Evolutionary conservation across 2,797 vertebrate species (phyloP), one percentile per base, ranked within the genome.

Genomic region (Meda fulgida): DNA sequence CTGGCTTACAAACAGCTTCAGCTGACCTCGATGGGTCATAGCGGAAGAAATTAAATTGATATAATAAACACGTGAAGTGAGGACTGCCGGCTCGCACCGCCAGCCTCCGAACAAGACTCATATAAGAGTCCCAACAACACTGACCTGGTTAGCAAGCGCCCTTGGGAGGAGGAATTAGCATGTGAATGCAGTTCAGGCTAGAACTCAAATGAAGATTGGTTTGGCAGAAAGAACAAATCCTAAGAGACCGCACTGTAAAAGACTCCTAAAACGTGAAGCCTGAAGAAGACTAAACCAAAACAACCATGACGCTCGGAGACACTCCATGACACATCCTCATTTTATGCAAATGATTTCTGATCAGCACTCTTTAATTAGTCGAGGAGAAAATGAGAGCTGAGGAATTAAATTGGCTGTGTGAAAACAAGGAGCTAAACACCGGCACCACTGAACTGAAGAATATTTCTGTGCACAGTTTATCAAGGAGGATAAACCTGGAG

Each of bases 101-200:
- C 46, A 91, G 93, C 89, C 93, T 93, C 89, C 89, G 92, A 90
- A 91, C 89, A 85, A 93, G 90, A 94, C 92, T 92, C 92, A 92
- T 93, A 94, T 94, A 94, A 94, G 94, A 94, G 93, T 94, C 95
- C 92, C 89, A 93, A 94, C 93, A 93, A 94, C 90, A 92, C 92
- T 96, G 94, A 95, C 94, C 94, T 94, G 94, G 94, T 95, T 95
- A 94, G 91, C 91, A 88, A 93, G 94, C 88, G 89, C 94, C 93
- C 93, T 93, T 93, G 93, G 93, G 93, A 93, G 88, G 89, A 89
- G 88, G 90, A 94, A 95, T 95, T 94, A 95, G 92, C 94, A 93
- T 95, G 93, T 95, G 93, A 96, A 95, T 94, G 90, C 92, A 92
- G 93, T 92, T 90, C 38, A 90, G 90, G 92, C 91, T 92, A 87